Evolutionary conservation across 2,888 invertebrate species (phyloP), one percentile per base, ranked within the genome.

Genomic region (Tenodera sinensis): DNA sequence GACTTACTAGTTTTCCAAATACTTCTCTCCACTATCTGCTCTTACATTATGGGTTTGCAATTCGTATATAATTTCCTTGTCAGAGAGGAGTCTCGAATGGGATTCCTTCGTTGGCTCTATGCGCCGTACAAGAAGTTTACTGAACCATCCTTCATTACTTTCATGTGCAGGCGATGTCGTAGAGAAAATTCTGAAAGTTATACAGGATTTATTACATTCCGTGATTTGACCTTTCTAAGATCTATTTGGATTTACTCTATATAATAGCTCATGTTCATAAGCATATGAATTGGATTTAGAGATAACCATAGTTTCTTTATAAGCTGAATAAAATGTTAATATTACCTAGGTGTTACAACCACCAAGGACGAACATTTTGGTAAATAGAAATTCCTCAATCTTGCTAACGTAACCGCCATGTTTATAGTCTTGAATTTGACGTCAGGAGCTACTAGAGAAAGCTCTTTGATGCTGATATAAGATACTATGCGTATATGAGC

Each of bases 41-140:
- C 97, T 96, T 91, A 98, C 97, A 93, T 98, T 98, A 93, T 99
- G 98, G 91, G 98, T 99, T 93, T 98, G 98, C 90, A 99, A 95
- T 91, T 99, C 98, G 94, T 98, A 99, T 92, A 99, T 97, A 89
- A 97, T 96, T 94, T 99, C 99, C 94, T 99, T 99, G 94, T 98
- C 98, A 92, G 99, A 98, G 86, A 99, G 95, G 96, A 99, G 97
- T 91, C 98, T 96, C 92, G 99, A 99, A 93, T 99, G 99, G 4
- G 99, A 97, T 93, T 98, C 98, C 93, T 98, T 98, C 2, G 98
- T 98, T 8, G 98, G 98, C 93, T 98, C 98, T 92, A 98, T 98
- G 93, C 97, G 97, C 90, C 98, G 95, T 84, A 98, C 98, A 92
- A 98, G 94, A 91, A 98, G 94, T 93, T 98, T 98, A 91, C 97